Evolutionary conservation across 2,113 vertebrate genomes (phyloP).

Genomic region (Balaeniceps rex): DNA sequence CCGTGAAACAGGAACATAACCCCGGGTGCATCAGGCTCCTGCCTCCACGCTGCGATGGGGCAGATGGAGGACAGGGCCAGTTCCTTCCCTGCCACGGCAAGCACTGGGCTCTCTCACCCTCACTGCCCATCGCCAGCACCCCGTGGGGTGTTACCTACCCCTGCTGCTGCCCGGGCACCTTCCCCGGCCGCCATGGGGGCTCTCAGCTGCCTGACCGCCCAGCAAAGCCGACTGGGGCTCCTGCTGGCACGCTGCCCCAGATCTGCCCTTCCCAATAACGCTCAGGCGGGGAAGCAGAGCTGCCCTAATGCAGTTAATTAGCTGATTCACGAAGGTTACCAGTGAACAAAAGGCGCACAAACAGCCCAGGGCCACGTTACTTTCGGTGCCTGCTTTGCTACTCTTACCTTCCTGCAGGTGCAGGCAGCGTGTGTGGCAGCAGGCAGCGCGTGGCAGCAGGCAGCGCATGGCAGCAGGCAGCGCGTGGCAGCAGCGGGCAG

Average conservation of each 20-base stretch:
- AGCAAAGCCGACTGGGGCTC: not conserved
- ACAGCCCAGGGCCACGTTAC: slow-evolving; percentile 12
- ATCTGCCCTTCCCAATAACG: not conserved
- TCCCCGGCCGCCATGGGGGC: accelerated
- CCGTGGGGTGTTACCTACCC: not conserved
- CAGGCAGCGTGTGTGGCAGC: not conserved
- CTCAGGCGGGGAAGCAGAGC: not conserved
- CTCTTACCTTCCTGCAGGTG: not conserved
- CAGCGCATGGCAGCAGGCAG: no score
- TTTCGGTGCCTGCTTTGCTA: slow-evolving; percentile 3
- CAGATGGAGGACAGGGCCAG: not conserved
- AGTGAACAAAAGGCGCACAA: slow-evolving; percentile 2
- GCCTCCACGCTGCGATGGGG: accelerated
- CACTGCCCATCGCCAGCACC: not conserved
- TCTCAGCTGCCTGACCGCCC: not conserved
- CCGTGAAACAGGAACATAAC: not conserved
- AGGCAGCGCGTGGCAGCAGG: no score
- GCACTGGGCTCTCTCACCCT: not conserved
- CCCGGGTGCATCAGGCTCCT: accelerated
- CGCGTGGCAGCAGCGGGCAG: not conserved
- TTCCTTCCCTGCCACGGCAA: not conserved
- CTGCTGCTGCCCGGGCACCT: accelerated
- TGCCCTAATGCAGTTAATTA: slow-evolving; percentile 13
- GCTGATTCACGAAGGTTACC: not conserved
- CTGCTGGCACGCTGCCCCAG: not conserved